Evolutionary conservation across 2,888 invertebrate species (phyloP), one percentile per base, ranked within the genome.

Genomic region (Macaria liturata): DNA sequence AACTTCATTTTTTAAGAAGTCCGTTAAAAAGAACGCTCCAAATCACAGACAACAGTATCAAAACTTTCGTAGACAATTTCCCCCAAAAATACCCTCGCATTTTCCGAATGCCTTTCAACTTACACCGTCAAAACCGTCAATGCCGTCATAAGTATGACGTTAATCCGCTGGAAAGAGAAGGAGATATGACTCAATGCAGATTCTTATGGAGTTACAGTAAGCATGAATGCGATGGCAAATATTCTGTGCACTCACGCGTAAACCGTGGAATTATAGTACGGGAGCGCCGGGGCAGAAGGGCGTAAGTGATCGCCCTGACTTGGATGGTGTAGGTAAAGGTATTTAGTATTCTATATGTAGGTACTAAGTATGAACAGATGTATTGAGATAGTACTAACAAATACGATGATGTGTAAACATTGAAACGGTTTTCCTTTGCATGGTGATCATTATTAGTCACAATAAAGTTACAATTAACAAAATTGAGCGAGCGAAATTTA

Each of bases 171-270:
- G 84, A 86, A 78, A 80, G 82, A 84, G 83, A 74, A 74, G 78
- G 82, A 75, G 69, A 81, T 79, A 86, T 74, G 71, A 72, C 71
- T 75, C 76, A 75, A 80, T 84, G 80, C 82, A 83, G 78, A 84
- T 83, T 82, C 80, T 78, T 74, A 80, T 68, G 78, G 74, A 64
- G 70, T 74, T 66, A 63, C 71, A 67, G 68, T 75, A 76, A 73
- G 90, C 81, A 86, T 74, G 86, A 90, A 80, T 74, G 86, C 77
- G 91, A 89, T 80, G 77, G 82, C 87, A 82, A 85, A 90, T 86
- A 79, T 86, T 90, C 80, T 86, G 88, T 84, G 84, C 83, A 88
- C 76, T 87, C 89, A 89, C 85, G 89, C 90, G 88, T 89, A 83
- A 90, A 86, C 78, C 70, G 79, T 78, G 83, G 85, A 86, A 86